Conservation (phyloP, 2,888 invertebrate genomes). For the Cerastis rubricosa region DNA sequence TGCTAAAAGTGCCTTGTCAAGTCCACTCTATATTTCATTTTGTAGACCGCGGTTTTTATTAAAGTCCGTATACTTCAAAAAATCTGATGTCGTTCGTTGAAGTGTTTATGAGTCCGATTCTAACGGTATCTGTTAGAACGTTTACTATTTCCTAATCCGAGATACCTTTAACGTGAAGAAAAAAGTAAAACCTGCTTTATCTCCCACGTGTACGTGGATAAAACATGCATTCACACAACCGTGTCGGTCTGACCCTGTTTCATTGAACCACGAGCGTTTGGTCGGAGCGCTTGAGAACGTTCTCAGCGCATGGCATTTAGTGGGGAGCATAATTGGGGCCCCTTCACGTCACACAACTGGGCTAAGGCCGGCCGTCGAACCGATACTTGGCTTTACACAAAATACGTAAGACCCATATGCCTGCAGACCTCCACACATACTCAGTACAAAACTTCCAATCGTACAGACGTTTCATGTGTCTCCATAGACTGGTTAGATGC, state of each 20-base stretch:
- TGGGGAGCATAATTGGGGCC: constrained; percentile 78
- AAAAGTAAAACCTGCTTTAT: constrained; percentile 67
- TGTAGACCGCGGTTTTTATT: not conserved
- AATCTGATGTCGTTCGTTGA: not conserved
- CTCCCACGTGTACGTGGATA: constrained; percentile 63
- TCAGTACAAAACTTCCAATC: constrained; percentile 47
- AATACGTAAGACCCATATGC: constrained; percentile 71
- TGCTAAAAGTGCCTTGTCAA: not conserved
- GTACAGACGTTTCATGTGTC: constrained; percentile 62
- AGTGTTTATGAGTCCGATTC: constrained; percentile 8
- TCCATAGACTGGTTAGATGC: constrained; percentile 67
- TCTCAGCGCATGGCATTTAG: constrained; percentile 76
- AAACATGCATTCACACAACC: constrained; percentile 66
- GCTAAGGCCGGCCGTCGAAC: constrained; percentile 90
- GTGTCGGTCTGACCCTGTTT: constrained; percentile 77
- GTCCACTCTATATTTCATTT: not conserved
- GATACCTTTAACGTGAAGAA: constrained; percentile 42
- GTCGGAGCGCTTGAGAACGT: constrained; percentile 75
- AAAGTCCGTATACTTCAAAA: not conserved
- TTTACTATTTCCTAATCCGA: constrained; percentile 59
- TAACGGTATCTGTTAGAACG: constrained; percentile 42
- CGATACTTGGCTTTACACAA: constrained; percentile 72
- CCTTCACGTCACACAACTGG: constrained; percentile 87
- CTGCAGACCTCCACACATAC: constrained; percentile 59
- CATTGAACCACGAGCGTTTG: constrained; percentile 74